Percentiles rank a stretch among this genome's conserved stretches.
These are phyloP conservation scores for Chymomyza costata DNA, from an alignment of 1,140 invertebrate genomes.

Conservation along the genomic window DNA sequence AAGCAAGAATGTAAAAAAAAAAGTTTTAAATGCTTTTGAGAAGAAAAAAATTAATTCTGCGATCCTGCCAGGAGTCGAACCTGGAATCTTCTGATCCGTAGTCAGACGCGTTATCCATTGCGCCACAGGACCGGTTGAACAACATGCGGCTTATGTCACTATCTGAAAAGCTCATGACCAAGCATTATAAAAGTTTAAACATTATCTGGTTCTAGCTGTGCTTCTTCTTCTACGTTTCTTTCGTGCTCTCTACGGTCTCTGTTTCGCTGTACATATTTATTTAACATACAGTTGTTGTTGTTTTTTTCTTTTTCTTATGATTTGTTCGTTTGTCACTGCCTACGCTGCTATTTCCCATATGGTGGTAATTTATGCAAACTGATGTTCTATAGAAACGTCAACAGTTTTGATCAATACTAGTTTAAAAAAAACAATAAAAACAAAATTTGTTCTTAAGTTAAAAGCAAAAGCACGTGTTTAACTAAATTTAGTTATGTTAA, in stretches of 20 bases:
- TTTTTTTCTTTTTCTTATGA: background rate
- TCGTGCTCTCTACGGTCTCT: too few species aligned
- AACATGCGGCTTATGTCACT: fast-evolving
- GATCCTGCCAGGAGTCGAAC: constrained; percentile 84
- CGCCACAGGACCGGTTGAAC: constrained; percentile 79
- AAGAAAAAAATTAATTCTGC: constrained; percentile 33
- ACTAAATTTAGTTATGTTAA: too few species aligned
- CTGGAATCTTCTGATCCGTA: constrained; percentile 85
- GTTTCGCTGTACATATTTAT: too few species aligned
- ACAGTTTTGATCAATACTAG: too few species aligned
- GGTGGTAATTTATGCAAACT: constrained; percentile 22
- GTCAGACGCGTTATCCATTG: constrained; percentile 83
- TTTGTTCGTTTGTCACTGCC: background rate
- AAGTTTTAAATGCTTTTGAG: background rate
- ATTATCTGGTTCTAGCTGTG: background rate
- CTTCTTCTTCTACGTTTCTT: too few species aligned
- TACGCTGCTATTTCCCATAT: constrained; percentile 1
- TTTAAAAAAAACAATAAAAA: too few species aligned
- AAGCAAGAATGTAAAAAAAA: background rate
- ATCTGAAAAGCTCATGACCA: background rate
- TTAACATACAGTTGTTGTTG: constrained; percentile 9
- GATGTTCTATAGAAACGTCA: too few species aligned
- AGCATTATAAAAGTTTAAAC: background rate
- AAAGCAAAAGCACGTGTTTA: too few species aligned
- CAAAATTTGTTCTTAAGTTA: too few species aligned